Base-by-base conservation (phyloP, 2,888 invertebrate species). In the Macaria liturata region DNA sequence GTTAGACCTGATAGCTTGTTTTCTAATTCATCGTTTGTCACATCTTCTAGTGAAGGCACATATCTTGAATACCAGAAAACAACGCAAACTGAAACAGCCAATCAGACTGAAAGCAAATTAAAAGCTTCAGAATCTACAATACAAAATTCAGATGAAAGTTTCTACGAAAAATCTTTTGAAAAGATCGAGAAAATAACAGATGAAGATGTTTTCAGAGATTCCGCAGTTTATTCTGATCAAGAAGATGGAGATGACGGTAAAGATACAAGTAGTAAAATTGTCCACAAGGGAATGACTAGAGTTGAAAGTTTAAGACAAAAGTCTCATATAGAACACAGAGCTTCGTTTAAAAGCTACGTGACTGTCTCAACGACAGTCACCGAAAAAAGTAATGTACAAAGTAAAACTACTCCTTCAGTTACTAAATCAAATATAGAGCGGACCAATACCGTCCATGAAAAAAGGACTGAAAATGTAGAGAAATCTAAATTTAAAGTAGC, bases 181-280 rank as follows among this genome's bases (percentile, higher is more conserved):
- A 94, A 94, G 40, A 94, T 96, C 40, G 96, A 96, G 80, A 94
- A 94, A 58, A 92, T 95, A 40, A 93, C 91, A 39, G 95, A 95
- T 61, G 93, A 93, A 68, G 95, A 94, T 67, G 93, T 94, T 0
- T 96, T 96, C 73, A 93, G 97, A 71, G 97, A 97, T 80, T 96
- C 96, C 52, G 96, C 97, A 64, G 95, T 97, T 69, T 97, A 96
- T 80, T 96, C 96, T 64, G 97, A 97, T 72, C 94, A 93, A 62
- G 95, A 95, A 61, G 95, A 95, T 5, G 42, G 34, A 31, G 86
- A 86, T 53, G 87, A 85, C 49, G 67, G 65, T 4, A 84, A 83
- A 67, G 81, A 83, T 47, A 54, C 62, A 42, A 61, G 64, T 9
- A 70, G 70, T 48, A 83, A 79, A 72, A 45, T 64, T 9, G 51